Evolutionary conservation across 2,888 invertebrate genomes (phyloP).

Genomic region (Cephus rjabovi): DNA sequence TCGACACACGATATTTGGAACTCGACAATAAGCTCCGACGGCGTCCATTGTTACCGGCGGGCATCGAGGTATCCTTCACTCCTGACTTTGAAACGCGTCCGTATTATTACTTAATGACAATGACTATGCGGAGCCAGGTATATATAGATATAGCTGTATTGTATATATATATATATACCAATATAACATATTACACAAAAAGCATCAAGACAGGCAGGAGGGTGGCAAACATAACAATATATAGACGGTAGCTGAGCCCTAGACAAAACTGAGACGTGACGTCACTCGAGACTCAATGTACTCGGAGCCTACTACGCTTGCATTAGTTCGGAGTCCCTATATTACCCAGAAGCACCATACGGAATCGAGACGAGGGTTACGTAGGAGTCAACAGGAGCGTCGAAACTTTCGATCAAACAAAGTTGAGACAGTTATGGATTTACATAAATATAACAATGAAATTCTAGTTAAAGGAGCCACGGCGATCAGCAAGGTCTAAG

Average conservation of each 20-base stretch:
- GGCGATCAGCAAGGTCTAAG: not conserved
- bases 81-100: not conserved
- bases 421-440: not conserved
- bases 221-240: not conserved
- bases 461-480: not conserved
- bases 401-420: not conserved
- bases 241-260: not conserved
- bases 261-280: not conserved
- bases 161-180: not conserved
- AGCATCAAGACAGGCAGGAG: not conserved
- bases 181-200: not conserved
- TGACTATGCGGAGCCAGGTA: not conserved
- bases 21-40: not conserved
- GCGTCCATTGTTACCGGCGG: not conserved
- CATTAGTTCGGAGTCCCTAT: not conserved
- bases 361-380: not conserved
- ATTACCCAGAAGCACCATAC: not conserved
- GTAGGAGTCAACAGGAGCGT: not conserved
- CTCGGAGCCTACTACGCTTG: not conserved
- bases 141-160: not conserved
- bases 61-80: not conserved
- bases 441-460: not conserved
- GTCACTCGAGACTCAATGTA: not conserved
- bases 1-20: constrained; percentile 4
- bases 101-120: not conserved